These are phyloP conservation scores for Hydropsyche tenuis DNA, from an alignment of 1,140 invertebrate species.

Conservation along the genomic window DNA sequence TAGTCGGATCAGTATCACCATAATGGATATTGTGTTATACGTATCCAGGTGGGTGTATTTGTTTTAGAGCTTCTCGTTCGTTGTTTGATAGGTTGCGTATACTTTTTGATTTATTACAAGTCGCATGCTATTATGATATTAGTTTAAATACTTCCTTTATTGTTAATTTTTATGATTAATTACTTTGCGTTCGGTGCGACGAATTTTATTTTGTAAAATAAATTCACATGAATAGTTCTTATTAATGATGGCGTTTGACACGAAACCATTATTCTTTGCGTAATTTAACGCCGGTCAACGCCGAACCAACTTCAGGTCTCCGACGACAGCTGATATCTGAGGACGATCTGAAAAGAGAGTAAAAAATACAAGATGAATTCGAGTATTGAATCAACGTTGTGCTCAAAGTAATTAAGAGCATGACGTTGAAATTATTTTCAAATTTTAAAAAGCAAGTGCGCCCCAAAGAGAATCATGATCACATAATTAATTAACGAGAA, in stretches of 20 bases:
- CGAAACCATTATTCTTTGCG: constrained; percentile 12
- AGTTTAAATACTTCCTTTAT: constrained; percentile 29
- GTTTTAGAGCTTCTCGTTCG: too few relatives aligned
- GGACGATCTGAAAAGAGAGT: constrained; percentile 1
- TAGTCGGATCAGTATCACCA: too few relatives aligned
- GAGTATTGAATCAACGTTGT: too few relatives aligned
- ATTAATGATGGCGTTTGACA: constrained; percentile 18
- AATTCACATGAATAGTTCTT: constrained; percentile 25
- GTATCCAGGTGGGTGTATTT: too few relatives aligned
- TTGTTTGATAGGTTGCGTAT: neutral
- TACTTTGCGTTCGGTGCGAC: neutral
- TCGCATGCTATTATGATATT: constrained; percentile 27
- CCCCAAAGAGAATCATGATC: too few relatives aligned
- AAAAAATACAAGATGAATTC: too few relatives aligned
- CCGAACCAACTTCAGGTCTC: neutral
- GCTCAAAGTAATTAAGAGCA: too few relatives aligned
- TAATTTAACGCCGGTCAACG: constrained; percentile 18
- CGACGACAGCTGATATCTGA: neutral
- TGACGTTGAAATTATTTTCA: too few relatives aligned
- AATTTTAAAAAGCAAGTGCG: too few relatives aligned
- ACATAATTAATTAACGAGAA: too few relatives aligned
- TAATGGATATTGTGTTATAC: too few relatives aligned
- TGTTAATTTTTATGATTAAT: constrained; percentile 29
- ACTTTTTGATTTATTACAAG: constrained; percentile 23
- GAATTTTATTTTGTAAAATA: constrained; percentile 18